Evolutionary conservation across 2,888 invertebrate species (phyloP), one percentile per base, ranked within the genome.

Genomic region (Bellardia pandia): DNA sequence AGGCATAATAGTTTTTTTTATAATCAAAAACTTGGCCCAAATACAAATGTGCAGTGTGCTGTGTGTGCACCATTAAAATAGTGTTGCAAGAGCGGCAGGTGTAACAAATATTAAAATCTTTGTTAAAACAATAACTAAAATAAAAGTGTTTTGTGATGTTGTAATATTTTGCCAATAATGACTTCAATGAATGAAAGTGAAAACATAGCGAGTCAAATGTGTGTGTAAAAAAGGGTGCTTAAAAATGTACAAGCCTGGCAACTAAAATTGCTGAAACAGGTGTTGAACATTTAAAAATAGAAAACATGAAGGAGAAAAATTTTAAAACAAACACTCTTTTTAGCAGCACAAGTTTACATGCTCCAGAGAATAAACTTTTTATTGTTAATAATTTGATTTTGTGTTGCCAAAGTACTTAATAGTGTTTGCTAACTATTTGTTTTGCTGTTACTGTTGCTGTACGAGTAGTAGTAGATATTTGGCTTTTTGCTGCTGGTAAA

Each of bases 281-380:
- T 77, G 77, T 11, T 4, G 3, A 77, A n/a, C 66, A 40, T 40
- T 30, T 16, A 16, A 45, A 30, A 42, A 2, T 13, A 3, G 16
- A 2, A 2, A 37, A 53, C 2, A 40, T 14, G 6, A 33, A 74
- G 33, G 13, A 60, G 2, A 45, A 14, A n/a, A 64, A 4, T 33
- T 60, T 60, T 3, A 66, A 66, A 66, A 66, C 66, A 45, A 42
- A 66, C 56, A 77, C 77, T 68, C 56, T 66, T 56, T 77, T 6
- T 13, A 68, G 66, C 42, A 42, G 56, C 40, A 8, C 33, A 14
- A 48, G 5, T 68, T 78, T 42, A 45, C 42, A 66, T 66, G 9
- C 23, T 66, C 16, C 6, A 33, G 1, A 60, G 37, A 6, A 14
- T n/a, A 33, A 60, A 14, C 23, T 23, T 56, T 56, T 56, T 56